phyloP scores from a whole-genome alignment of 2,888 invertebrate genomes.

The Volucella inflata region DNA sequence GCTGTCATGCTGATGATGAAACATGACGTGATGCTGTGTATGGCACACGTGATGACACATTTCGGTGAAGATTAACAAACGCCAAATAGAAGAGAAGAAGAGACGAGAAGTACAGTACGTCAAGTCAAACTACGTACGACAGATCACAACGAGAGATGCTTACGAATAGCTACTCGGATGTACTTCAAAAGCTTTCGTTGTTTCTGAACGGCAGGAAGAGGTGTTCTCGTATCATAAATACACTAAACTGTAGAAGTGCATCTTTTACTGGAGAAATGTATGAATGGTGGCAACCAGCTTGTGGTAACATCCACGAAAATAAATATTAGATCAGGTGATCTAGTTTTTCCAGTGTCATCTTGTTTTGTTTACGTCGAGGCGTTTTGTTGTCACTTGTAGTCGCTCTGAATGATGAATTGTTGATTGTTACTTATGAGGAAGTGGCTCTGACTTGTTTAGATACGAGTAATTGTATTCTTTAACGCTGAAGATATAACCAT shows the following conservation, averaged over 20 bases:
- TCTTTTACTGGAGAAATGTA: neutral
- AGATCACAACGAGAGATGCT: neutral
- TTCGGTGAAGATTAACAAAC: constrained; percentile 8
- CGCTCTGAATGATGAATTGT: too few relatives aligned
- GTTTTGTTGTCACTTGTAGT: too few relatives aligned
- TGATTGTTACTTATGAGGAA: too few relatives aligned
- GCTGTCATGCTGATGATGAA: constrained; percentile 5
- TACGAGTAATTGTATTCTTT: too few relatives aligned
- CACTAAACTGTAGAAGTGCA: constrained; percentile 4
- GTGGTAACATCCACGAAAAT: constrained; percentile 19
- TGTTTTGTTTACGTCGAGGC: neutral
- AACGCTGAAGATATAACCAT: too few relatives aligned
- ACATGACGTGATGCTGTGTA: constrained; percentile 18
- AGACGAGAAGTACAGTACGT: neutral
- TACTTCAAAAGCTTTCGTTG: constrained; percentile 4
- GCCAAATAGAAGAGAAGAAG: too few relatives aligned
- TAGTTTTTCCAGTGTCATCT: neutral
- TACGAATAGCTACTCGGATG: too few relatives aligned
- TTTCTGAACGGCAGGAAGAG: constrained; percentile 17
- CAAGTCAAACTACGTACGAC: neutral
- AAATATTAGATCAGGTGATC: constrained; percentile 55
- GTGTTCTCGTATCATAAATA: constrained; percentile 1
- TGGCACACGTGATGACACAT: constrained; percentile 7
- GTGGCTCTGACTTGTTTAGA: too few relatives aligned
- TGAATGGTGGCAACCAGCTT: neutral